Base-by-base conservation (phyloP, 2,888 invertebrate species). In the Diachrysia chrysitis region DNA sequence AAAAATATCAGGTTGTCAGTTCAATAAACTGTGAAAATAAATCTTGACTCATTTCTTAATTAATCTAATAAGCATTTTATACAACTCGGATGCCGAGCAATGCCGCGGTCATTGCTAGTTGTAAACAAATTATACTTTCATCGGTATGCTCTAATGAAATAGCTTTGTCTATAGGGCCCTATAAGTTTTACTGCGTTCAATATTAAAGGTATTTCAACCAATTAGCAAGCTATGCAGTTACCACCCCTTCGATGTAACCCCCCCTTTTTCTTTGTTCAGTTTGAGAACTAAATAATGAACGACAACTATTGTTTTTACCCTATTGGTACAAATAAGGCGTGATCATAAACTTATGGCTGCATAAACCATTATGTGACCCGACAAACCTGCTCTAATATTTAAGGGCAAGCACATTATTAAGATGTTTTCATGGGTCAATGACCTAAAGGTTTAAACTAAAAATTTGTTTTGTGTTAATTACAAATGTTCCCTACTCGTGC, bases 241-340 rank as follows among this genome's bases (percentile, higher is more conserved):
- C 89, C 87, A 87, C 92, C 92, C 90, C 86, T 85, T 88, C 78
- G 69, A 66, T 82, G 66, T 83, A 82, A 86, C 87, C 78, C 90
- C 92, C 89, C 92, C 92, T 82, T 68, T 57, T 76, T 83, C 85
- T 83, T 84, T 83, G 80, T 82, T 79, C 79, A 76, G 71, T 79
- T 81, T 79, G 70, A 79, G 81, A 79, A 82, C 79, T 78, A 80
- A 81, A 84, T 85, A 82, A 83, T 85, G 85, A 82, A 79, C 82
- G 73, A 81, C 81, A 83, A 82, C 85, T 86, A 88, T 90, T 90
- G 87, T 89, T 88, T n/a, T 86, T 81, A 79, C 78, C 79, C 80
- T 81, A 58, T 72, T n/a, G n/a, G 71, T 71, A 73, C 66, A 75
- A 76, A 65, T 79, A 78, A 79, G 79, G 82, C 79, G 78, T 78